Percentiles rank a stretch among this genome's conserved stretches.
Conservation (phyloP, 2,888 invertebrate species). For the Hypomecis punctinalis region DNA sequence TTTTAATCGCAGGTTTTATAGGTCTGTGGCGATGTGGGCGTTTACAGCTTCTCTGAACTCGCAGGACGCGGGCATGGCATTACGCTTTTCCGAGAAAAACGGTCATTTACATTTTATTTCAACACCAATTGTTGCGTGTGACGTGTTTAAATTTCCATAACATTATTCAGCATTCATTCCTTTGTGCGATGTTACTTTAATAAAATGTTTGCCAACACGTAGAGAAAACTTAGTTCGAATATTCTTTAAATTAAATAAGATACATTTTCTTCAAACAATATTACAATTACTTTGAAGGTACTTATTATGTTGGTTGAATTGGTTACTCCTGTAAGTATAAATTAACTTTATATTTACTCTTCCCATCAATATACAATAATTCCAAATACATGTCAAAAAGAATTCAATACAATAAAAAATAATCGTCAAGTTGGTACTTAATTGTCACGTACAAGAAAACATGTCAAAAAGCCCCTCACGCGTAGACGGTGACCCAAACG, state of each 20-base stretch:
- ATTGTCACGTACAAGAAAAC: no score
- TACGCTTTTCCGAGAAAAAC: slow-evolving; percentile 60
- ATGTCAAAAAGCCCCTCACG: no score
- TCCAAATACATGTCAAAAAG: no score
- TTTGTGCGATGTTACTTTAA: slow-evolving; percentile 19
- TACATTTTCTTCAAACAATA: no score
- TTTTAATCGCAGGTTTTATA: slow-evolving; percentile 49
- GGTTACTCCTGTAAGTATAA: no score
- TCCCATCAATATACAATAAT: no score
- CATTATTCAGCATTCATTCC: slow-evolving; percentile 28
- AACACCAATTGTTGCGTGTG: slow-evolving; percentile 37
- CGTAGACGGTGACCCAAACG: no score
- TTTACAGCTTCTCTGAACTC: slow-evolving; percentile 62
- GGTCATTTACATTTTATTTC: slow-evolving; percentile 61
- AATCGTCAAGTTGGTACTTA: no score
- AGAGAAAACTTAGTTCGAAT: slow-evolving; percentile 2
- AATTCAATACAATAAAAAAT: no score
- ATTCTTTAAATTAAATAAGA: slow-evolving; percentile 21
- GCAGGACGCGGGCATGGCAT: slow-evolving; percentile 49
- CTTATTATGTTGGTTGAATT: no score
- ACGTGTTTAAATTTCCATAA: slow-evolving; percentile 35
- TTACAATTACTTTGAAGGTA: no score
- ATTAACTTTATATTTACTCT: no score
- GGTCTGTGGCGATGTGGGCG: slow-evolving; percentile 53
- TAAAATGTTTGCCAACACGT: background rate